Base-by-base conservation (phyloP, 2,797 vertebrate species). In the Cyprinella venusta region DNA sequence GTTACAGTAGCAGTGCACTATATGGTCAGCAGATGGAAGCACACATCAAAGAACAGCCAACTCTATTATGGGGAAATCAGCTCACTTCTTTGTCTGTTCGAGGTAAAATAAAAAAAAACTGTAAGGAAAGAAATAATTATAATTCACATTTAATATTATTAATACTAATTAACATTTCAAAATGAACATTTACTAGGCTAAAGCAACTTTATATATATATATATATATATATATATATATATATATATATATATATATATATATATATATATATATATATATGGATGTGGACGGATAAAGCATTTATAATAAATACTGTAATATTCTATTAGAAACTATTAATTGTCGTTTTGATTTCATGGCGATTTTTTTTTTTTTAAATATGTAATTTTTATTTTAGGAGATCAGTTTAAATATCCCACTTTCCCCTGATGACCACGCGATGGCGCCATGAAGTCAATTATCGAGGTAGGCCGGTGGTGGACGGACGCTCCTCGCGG, bases 381-480 rank as follows among this genome's bases (percentile, higher is more conserved):
- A 16, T 5, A 2, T 33, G 4, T 5, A 5, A 1, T 15, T 16
- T 48, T 48, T 48, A 15, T 21, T 19, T 48, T 48, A 30, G 24
- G 6, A 26, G 42, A 42, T 24, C 13, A 4, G 2, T 6, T 13
- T 3, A 6, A 54, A n/a, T 33, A 3, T 59, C 15, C 2, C 30
- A 38, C n/a, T 63, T 38, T 9, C 16, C 24, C 26, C 61, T 26
- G 18, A 78, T 74, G 64, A 52, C 63, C 76, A 80, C 69, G 40
- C 21, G 80, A 83, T 86, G 85, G 69, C 50, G 69, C 50, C 26
- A 38, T 24, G 40, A 42, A 8, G 19, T 64, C 5, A 67, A 64
- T 12, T 21, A 45, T 13, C 9, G 16, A n/a, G 24, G 24, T 59
- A 13, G 33, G 26, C 8, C 8, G 61, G 21, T 6, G 2, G 5